Evolutionary conservation across 2,888 invertebrate species (phyloP).

Genomic region (Spilosoma lubricipeda): DNA sequence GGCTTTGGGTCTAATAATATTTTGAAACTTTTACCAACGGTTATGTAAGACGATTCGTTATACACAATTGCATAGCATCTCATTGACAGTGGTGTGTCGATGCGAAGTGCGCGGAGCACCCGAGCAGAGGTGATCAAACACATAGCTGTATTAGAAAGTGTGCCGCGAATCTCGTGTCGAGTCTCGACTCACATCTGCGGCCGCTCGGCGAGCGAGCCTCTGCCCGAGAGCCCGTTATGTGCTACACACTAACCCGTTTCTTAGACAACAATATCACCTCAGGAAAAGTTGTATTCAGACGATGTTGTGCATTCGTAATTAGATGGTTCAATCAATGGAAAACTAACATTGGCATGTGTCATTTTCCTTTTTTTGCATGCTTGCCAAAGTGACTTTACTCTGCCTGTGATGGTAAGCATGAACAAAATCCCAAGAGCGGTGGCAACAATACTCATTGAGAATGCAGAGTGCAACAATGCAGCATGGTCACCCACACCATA

Average conservation of each 20-base stretch:
- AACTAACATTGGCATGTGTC: not conserved
- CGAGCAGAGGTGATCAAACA: slow-evolving; percentile 17
- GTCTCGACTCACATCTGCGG: slow-evolving; percentile 4
- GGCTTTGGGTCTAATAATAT: slow-evolving; percentile 1
- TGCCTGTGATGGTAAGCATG: too few species aligned
- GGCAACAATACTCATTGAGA: too few species aligned
- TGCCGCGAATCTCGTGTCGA: slow-evolving; percentile 21
- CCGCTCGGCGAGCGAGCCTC: not conserved
- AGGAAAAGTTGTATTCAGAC: not conserved
- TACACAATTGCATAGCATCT: slow-evolving; percentile 32
- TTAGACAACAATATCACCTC: not conserved
- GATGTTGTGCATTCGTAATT: not conserved
- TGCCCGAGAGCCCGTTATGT: slow-evolving; percentile 8
- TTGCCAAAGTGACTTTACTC: too few species aligned
- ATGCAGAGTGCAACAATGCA: too few species aligned
- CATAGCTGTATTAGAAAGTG: slow-evolving; percentile 27
- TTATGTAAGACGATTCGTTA: slow-evolving; percentile 33
- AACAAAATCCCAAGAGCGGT: too few species aligned
- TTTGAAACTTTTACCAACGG: slow-evolving; percentile 24
- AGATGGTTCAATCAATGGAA: not conserved
- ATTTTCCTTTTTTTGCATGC: too few species aligned
- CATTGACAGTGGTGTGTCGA: not conserved
- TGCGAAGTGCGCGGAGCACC: slow-evolving; percentile 1
- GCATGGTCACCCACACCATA: too few species aligned
- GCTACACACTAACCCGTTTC: slow-evolving; percentile 7